Evolutionary conservation across 1,140 invertebrate genomes (phyloP).

Genomic region (Hestina assimilis): DNA sequence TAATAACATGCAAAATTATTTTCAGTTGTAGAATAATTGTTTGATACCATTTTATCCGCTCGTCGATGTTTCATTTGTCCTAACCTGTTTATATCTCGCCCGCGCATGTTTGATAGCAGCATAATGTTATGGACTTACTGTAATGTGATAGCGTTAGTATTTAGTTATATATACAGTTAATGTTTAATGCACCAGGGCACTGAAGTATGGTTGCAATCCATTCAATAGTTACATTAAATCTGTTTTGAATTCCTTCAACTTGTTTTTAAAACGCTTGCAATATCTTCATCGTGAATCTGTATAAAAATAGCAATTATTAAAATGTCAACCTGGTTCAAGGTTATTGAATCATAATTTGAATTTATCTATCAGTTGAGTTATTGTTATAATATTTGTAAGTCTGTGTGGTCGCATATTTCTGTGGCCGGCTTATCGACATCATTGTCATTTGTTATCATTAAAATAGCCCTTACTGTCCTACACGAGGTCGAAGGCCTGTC

Average conservation of each 20-base stretch:
- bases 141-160: conserved; percentile 20
- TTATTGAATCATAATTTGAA: neutral
- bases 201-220: conserved; percentile 1
- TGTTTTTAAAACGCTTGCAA: neutral
- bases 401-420: conserved; percentile 23
- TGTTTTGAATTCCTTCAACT: neutral
- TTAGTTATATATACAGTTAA: conserved; percentile 13
- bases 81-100: conserved; percentile 5
- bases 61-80: conserved; percentile 11
- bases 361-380: neutral
- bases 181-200: conserved; percentile 12
- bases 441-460: conserved; percentile 16
- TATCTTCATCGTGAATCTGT: neutral
- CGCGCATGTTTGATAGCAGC: conserved; percentile 20
- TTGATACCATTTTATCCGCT: neutral
- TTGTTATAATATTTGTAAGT: neutral
- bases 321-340: no score
- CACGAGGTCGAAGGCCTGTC: conserved; percentile 25
- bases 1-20: no score
- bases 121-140: conserved; percentile 15
- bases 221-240: neutral
- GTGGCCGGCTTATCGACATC: conserved; percentile 12
- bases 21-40: neutral
- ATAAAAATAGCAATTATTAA: no score
- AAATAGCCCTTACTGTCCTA: conserved; percentile 27